Evolutionary conservation across 2,888 invertebrate species (phyloP).

Genomic region (Teinopalpus imperialis): DNA sequence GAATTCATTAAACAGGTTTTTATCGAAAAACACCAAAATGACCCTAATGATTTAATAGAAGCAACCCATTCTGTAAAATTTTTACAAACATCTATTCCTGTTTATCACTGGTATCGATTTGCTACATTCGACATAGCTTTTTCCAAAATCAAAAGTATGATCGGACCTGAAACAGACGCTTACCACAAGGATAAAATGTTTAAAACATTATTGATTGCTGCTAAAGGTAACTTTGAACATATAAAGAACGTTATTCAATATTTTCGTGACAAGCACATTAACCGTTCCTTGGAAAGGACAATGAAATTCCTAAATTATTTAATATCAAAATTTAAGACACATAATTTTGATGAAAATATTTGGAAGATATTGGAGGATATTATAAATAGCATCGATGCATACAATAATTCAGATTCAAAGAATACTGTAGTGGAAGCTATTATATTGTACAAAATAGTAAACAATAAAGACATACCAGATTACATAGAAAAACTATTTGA

Average conservation of each 20-base stretch:
- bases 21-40: conserved; percentile 2
- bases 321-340: conserved; percentile 35
- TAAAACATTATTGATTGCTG: conserved; percentile 37
- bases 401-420: conserved; percentile 39
- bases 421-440: conserved; percentile 42
- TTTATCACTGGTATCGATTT: conserved; percentile 22
- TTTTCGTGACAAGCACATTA: conserved; percentile 42
- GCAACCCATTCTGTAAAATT: background rate
- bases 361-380: conserved; percentile 48
- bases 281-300: conserved; percentile 36
- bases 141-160: conserved; percentile 37
- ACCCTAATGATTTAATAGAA: conserved; percentile 1
- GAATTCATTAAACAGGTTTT: conserved; percentile 16
- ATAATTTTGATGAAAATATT: conserved; percentile 41
- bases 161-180: conserved; percentile 44
- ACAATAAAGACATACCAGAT: conserved; percentile 40
- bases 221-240: conserved; percentile 35
- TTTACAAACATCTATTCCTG: conserved; percentile 5
- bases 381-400: conserved; percentile 43
- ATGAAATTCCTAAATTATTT: conserved; percentile 39
- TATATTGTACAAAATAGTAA: conserved; percentile 42
- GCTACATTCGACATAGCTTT: conserved; percentile 19
- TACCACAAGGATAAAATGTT: conserved; percentile 42
- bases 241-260: conserved; percentile 41
- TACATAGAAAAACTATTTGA: conserved; percentile 40